Conservation (phyloP, 2,113 vertebrate species). For the Collichthys lucidus region DNA sequence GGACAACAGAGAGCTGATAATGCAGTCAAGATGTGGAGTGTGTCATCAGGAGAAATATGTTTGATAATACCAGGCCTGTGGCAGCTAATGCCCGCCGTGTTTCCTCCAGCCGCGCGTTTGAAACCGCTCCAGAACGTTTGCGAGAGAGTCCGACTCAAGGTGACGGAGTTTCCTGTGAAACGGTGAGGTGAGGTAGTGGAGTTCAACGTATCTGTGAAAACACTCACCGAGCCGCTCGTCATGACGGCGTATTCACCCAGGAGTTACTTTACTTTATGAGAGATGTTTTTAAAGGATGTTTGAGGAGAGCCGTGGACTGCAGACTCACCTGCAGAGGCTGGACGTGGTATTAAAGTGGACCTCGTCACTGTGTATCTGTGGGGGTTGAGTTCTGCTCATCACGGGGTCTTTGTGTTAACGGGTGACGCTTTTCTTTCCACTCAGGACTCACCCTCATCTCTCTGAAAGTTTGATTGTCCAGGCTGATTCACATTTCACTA, state of each 20-base stretch:
- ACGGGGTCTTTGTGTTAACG: conserved; percentile 49
- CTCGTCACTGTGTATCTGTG: neutral
- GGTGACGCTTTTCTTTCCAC: conserved; percentile 51
- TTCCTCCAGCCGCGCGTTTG: conserved; percentile 38
- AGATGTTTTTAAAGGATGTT: neutral
- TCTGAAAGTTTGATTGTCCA: conserved; percentile 66
- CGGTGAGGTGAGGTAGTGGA: conserved; percentile 40
- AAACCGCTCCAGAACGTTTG: conserved; percentile 42
- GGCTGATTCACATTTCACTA: conserved; percentile 81
- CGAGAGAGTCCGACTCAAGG: conserved; percentile 36
- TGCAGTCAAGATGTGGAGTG: conserved; percentile 57
- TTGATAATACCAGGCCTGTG: conserved; percentile 50
- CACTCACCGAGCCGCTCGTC: neutral
- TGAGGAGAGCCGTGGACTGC: neutral
- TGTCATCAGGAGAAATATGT: conserved; percentile 60
- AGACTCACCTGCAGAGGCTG: conserved; percentile 4
- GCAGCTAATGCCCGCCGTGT: conserved; percentile 33
- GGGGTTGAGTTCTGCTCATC: conserved; percentile 41
- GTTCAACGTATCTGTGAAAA: conserved; percentile 49
- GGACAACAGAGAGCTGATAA: conserved; percentile 68
- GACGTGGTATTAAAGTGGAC: conserved; percentile 28
- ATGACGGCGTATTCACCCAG: neutral
- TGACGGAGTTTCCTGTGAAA: conserved; percentile 38
- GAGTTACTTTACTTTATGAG: neutral
- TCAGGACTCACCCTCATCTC: conserved; percentile 64